These are phyloP conservation scores for Phocoena phocoena DNA, from an alignment of 2,113 vertebrate genomes.

Conservation along the genomic window DNA sequence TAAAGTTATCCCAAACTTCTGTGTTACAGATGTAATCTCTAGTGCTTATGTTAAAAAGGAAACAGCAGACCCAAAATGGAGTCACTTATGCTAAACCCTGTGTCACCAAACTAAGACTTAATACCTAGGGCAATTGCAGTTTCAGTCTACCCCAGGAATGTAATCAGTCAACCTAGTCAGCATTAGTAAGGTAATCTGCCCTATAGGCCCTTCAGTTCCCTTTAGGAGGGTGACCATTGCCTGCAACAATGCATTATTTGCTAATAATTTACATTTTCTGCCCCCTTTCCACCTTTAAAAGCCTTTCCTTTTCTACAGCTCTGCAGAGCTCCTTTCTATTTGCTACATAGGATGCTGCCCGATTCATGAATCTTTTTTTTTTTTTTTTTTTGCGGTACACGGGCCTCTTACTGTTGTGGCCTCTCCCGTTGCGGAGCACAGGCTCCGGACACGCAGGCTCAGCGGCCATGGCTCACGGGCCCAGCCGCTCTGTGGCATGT, in stretches of 20 bases:
- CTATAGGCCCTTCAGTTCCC: not conserved
- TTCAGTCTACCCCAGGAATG: not conserved
- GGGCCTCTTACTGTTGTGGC: no score
- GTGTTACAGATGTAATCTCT: not conserved
- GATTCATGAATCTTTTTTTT: not conserved
- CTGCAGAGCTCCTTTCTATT: not conserved
- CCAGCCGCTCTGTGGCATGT: no score
- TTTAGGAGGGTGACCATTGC: not conserved
- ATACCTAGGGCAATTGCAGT: not conserved
- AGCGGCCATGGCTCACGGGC: no score
- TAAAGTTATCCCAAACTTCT: slow-evolving; percentile 13
- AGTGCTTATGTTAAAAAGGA: not conserved
- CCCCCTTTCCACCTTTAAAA: not conserved
- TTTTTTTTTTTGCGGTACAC: no score
- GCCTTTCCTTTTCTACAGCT: not conserved
- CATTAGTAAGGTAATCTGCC: not conserved
- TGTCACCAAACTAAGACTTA: not conserved
- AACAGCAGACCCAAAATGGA: not conserved
- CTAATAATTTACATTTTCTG: not conserved
- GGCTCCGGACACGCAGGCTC: no score
- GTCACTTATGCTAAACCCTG: not conserved
- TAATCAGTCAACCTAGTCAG: not conserved
- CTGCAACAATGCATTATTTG: not conserved
- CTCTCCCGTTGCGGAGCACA: no score
- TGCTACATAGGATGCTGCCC: not conserved